Base-by-base conservation (phyloP, 2,888 invertebrate species). In the Cyrtodaria siliqua region DNA sequence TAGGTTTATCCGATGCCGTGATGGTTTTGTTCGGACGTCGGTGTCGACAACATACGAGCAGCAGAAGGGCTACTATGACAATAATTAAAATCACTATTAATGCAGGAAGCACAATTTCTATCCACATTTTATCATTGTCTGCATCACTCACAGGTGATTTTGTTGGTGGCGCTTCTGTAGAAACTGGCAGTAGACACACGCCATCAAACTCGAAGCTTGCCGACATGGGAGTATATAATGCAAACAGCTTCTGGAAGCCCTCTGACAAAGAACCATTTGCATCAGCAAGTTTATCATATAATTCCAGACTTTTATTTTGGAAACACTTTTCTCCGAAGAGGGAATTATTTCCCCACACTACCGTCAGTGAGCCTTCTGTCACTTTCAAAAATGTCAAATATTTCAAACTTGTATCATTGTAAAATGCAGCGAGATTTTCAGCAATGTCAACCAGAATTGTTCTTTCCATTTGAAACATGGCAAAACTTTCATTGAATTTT, bases 1-100 rank as follows among this genome's bases (percentile, higher is more conserved):
- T 75, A 3, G 87, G 86, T 52, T 88, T 88, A 42, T 89, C 87
- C 3, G 83, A 76, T 16, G 82, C 82, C 16, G 82, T 62, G 2
- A 83, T 49, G n/a, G 76, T 66, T 49, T 76, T 77, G 24, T 59
- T 67, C 38, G 80, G 70, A 33, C 67, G 72, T 26, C 63, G 60
- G 47, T 78, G 82, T 52, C 79, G 49, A 71, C 75, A 81, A 60
- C 76, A 81, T 23, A 79, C 60, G n/a, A 80, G 63, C 8, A 84
- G 61, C 20, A 84, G 23, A 9, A 82, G 49, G 14, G 81, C 72
- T 12, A 84, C 24, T 27, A 81, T 72, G 16, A 82, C 69, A 20
- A 84, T 29, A 9, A 81, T 18, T 20, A 79, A 50, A 47, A 84
- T 72, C n/a, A 80, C 79, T 16, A 79, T 62, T 29, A 82, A 60